Evolutionary conservation across 2,888 invertebrate species (phyloP).

Genomic region (Thera britannica): DNA sequence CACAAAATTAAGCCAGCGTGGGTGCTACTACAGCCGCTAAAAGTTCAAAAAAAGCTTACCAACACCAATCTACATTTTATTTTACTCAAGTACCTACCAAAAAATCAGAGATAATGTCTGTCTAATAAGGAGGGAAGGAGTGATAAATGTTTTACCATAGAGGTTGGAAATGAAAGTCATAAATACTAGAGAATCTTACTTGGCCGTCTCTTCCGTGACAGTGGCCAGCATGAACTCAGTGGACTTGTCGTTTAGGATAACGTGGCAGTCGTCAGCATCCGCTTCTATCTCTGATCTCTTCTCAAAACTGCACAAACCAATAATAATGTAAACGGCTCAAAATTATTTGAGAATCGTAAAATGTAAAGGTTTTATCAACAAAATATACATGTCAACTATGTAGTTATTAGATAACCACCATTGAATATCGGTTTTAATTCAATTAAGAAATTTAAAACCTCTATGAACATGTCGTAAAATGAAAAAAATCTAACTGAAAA

Average conservation of each 20-base stretch:
- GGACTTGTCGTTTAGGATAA: conserved; percentile 95
- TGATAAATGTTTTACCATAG: not conserved
- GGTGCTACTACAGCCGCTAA: too few species aligned
- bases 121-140: not conserved
- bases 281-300: conserved; percentile 85
- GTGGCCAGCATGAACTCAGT: conserved; percentile 96
- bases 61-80: too few species aligned
- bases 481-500: not conserved
- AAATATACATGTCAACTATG: too few species aligned
- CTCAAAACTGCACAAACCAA: conserved; percentile 67
- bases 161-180: not conserved
- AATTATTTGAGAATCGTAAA: too few species aligned
- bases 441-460: not conserved
- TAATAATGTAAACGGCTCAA: not conserved
- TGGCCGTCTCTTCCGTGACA: conserved; percentile 92
- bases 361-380: too few species aligned
- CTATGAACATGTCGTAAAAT: not conserved
- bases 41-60: too few species aligned
- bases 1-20: too few species aligned
- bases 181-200: conserved; percentile 82
- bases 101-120: too few species aligned
- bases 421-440: too few species aligned
- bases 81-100: too few species aligned
- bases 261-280: conserved; percentile 89
- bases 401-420: too few species aligned